Conservation (phyloP, 2,888 invertebrate species). For the Hypercompe scribonia region DNA sequence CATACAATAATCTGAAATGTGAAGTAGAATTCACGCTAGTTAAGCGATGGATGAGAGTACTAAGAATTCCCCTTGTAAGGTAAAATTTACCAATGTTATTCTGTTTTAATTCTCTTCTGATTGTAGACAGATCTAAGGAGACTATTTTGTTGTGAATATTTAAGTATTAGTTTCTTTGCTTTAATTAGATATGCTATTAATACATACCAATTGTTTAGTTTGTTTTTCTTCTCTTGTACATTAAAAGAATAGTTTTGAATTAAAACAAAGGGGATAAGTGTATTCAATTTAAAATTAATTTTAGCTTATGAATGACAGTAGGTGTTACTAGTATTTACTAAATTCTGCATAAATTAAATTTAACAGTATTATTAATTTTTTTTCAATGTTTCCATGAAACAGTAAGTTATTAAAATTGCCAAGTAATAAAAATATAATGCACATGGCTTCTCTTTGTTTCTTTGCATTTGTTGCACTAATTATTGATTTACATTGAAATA, state of each 20-base stretch:
- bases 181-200: slow-evolving; percentile 45
- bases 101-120: slow-evolving; percentile 57
- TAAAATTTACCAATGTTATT: slow-evolving; percentile 74
- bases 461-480: slow-evolving; percentile 56
- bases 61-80: slow-evolving; percentile 84
- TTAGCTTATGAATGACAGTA: slow-evolving; percentile 33
- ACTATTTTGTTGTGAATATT: slow-evolving; percentile 47
- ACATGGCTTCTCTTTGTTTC: slow-evolving; percentile 65
- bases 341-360: slow-evolving; percentile 26
- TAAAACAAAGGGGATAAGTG: slow-evolving; percentile 51
- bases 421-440: slow-evolving; percentile 55
- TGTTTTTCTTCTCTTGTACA: slow-evolving; percentile 27
- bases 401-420: slow-evolving; percentile 19
- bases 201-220: slow-evolving; percentile 43
- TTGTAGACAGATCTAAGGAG: slow-evolving; percentile 53
- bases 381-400: slow-evolving; percentile 20
- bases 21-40: slow-evolving; percentile 72
- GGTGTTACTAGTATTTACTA: slow-evolving; percentile 11
- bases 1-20: slow-evolving; percentile 77
- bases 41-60: slow-evolving; percentile 82
- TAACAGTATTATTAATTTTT: slow-evolving; percentile 23
- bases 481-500: slow-evolving; percentile 23
- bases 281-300: slow-evolving; percentile 16
- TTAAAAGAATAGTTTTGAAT: slow-evolving; percentile 26
- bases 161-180: slow-evolving; percentile 45